Base-by-base conservation (phyloP, 2,797 vertebrate genomes). In the Nannoperca australis region DNA sequence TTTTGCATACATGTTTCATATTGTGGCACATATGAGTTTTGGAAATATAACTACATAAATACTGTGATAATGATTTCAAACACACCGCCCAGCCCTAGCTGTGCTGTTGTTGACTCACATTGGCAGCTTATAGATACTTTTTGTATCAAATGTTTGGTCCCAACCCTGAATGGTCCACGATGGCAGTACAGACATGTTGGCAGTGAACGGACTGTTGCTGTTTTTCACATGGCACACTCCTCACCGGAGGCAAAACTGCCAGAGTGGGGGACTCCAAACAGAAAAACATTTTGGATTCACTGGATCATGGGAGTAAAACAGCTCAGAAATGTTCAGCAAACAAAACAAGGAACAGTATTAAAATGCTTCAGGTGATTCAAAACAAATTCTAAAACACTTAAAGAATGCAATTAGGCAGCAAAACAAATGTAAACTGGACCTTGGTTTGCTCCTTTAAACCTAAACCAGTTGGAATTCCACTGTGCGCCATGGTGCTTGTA, bases 161-260 rank as follows among this genome's bases (percentile, higher is more conserved):
- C 62, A 59, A 82, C 85, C 56, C 53, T 63, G 73, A 80, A 73
- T 68, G 78, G 72, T 82, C 65, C 73, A 8, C 1, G 42, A 76
- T 65, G 85, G 90, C 91, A 93, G 90, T 90, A 73, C 66, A 84
- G 67, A 88, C 64, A 76, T 74, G 62, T 76, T 82, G 88, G 92
- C 91, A 94, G 91, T 92, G 86, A 87, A 81, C 15, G 7, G 38
- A 83, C 22, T 67, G 70, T 81, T 67, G 24, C 0, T 5, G 20
- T 76, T 30, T 67, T 49, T 70, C 50, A 66, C 53, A 76, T 59
- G 64, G 49, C 53, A 58, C 61, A 42, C 17, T 69, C 24, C 22
- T 76, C 22, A n/a, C 15, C n/a, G 34, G 13, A 51, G 6, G 42
- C 40, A 63, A 32, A 45, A 47, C 18, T n/a, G 60, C 40, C 40